phyloP scores from a whole-genome alignment of 2,113 vertebrate genomes.

The Jacana jacana region DNA sequence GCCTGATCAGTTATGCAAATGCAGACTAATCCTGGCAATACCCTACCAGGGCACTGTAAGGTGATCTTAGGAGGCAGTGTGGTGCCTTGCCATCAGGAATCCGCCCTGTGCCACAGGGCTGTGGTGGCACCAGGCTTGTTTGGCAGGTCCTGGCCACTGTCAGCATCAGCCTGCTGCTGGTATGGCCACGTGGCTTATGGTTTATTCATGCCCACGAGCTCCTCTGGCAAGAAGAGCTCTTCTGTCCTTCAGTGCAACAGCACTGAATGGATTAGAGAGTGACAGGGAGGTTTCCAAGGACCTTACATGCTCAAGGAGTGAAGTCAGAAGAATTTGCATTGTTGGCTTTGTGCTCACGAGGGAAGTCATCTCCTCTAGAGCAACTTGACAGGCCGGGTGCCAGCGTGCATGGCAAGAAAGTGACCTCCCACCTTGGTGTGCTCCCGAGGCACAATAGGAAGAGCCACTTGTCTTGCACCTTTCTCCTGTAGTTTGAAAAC shows the following conservation, averaged over 20 bases:
- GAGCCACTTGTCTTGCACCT: background rate
- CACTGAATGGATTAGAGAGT: background rate
- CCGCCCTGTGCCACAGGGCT: background rate
- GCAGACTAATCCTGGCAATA: background rate
- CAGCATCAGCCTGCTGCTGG: background rate
- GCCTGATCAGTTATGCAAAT: too few species aligned
- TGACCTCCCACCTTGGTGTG: background rate
- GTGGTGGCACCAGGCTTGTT: accelerated
- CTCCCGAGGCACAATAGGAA: background rate
- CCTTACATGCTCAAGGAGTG: background rate
- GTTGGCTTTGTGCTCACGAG: background rate
- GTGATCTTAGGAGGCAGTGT: background rate
- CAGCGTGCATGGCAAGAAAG: background rate
- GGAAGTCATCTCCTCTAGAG: background rate
- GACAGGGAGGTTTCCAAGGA: background rate
- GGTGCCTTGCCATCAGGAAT: background rate
- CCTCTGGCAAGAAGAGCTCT: background rate
- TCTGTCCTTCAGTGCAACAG: background rate
- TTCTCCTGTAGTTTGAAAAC: background rate
- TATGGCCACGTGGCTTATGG: background rate
- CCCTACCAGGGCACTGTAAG: accelerated
- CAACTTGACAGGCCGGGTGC: background rate
- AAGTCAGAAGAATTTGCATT: background rate
- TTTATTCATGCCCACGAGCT: background rate
- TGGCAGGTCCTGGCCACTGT: background rate